Conservation (phyloP, 2,797 vertebrate species). For the Halcyon leucocephala region DNA sequence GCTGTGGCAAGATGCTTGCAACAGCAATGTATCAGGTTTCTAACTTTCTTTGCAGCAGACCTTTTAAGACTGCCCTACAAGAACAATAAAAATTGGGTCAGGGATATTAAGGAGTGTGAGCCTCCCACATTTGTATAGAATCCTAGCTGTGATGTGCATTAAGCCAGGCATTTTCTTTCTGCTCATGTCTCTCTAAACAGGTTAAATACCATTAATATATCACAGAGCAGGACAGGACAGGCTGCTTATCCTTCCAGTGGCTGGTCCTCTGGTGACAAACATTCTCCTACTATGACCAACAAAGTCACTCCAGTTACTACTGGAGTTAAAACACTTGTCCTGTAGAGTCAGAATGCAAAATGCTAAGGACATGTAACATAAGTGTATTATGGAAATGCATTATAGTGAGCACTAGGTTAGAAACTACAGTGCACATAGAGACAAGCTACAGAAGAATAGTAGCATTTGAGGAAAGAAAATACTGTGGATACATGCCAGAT, state of each 20-base stretch:
- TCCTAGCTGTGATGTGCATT: not conserved
- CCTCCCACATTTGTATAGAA: not conserved
- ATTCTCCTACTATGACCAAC: not conserved
- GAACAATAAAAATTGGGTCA: conserved; percentile 41
- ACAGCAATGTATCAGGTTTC: conserved; percentile 13
- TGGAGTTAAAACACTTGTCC: not conserved
- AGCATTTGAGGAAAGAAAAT: not conserved
- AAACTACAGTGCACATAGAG: not conserved
- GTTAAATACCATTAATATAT: not conserved
- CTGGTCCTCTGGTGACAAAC: not conserved
- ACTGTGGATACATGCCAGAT: not conserved
- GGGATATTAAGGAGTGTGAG: conserved; percentile 1
- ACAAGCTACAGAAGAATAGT: not conserved
- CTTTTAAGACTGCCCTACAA: conserved; percentile 34
- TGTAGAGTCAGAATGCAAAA: not conserved
- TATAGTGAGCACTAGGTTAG: not conserved
- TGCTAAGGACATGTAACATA: not conserved
- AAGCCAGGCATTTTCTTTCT: not conserved
- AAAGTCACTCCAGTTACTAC: not conserved
- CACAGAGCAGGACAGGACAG: not conserved
- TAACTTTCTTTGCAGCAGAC: conserved; percentile 17
- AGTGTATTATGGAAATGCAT: not conserved
- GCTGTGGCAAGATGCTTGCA: not conserved
- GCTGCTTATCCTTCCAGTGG: not conserved
- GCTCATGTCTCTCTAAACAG: not conserved